A percentile compares a stretch with the other conserved stretches of the same genome.
Evolutionary conservation across 53 echinoderm and acorn worm species (phyloP).

Genomic region (Paracentrotus lividus): DNA sequence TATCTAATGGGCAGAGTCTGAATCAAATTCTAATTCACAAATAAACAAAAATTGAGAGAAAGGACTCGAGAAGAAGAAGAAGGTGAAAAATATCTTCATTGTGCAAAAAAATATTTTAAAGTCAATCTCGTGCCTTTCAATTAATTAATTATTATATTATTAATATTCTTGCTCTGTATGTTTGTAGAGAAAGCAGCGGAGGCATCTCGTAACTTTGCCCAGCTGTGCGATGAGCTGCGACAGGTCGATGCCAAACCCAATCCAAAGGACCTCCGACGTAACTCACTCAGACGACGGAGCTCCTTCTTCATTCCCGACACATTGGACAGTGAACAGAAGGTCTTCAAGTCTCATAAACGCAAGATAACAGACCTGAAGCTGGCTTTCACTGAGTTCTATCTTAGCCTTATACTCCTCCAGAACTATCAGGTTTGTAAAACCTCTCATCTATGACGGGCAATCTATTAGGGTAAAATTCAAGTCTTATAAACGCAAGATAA

Average conservation of each 20-base stretch:
- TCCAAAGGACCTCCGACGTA: constrained; percentile 61
- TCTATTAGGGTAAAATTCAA: too few species aligned
- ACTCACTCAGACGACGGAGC: constrained; percentile 72
- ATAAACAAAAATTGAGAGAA: too few species aligned
- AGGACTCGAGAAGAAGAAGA: too few species aligned
- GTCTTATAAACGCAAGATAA: constrained; percentile 85
- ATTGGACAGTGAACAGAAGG: constrained; percentile 72
- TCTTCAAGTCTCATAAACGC: constrained; percentile 84
- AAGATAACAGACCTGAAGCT: constrained; percentile 94
- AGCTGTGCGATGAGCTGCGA: constrained; percentile 92
- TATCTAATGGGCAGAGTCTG: too few species aligned
- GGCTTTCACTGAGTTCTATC: constrained; percentile 99
- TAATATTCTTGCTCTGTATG: neutral
- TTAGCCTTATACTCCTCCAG: constrained; percentile 91
- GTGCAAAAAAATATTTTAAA: too few species aligned
- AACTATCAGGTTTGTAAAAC: constrained; percentile 85
- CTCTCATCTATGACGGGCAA: too few species aligned
- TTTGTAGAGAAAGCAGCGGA: constrained; percentile 91
- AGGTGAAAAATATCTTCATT: too few species aligned
- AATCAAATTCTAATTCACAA: too few species aligned
- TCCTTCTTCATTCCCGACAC: constrained; percentile 80
- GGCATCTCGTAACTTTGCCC: constrained; percentile 92
- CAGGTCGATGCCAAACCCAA: constrained; percentile 85
- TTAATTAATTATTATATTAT: too few species aligned
- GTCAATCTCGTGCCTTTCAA: too few species aligned